Evolutionary conservation across 2,113 vertebrate species (phyloP).

Genomic region (Antennarius striatus): DNA sequence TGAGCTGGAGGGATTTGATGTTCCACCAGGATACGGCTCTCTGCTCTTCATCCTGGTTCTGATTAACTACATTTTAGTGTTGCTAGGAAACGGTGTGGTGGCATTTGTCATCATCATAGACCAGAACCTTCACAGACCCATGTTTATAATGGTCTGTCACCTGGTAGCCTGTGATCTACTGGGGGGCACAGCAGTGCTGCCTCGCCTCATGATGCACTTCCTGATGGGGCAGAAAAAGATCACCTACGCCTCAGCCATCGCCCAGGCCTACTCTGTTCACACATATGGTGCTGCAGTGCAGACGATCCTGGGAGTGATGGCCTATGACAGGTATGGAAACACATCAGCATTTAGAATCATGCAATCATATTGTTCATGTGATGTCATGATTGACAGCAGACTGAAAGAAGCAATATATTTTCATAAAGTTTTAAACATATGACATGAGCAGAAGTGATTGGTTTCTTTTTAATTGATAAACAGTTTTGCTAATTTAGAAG

Average conservation of each 20-base stretch:
- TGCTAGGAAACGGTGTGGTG: slow-evolving; percentile 48
- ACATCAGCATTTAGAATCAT: too few species aligned
- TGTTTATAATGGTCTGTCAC: slow-evolving; percentile 51
- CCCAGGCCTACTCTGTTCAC: slow-evolving; percentile 60
- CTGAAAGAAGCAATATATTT: too few species aligned
- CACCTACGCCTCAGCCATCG: slow-evolving; percentile 37
- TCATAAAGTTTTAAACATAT: too few species aligned
- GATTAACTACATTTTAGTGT: slow-evolving; percentile 34
- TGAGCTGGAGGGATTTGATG: slow-evolving; percentile 58
- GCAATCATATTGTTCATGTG: too few species aligned
- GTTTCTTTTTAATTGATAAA: too few species aligned
- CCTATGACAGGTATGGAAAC: slow-evolving; percentile 64
- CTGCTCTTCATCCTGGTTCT: slow-evolving; percentile 58
- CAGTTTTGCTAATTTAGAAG: too few species aligned
- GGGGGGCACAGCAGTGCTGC: slow-evolving; percentile 51
- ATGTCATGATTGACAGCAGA: too few species aligned
- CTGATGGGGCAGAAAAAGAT: slow-evolving; percentile 14
- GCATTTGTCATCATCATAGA: too few species aligned
- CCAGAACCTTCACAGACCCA: too few species aligned
- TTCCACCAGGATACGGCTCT: slow-evolving; percentile 32
- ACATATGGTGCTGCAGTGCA: slow-evolving; percentile 42
- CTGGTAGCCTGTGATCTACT: slow-evolving; percentile 59
- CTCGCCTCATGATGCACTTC: slow-evolving; percentile 61
- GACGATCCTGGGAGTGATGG: slow-evolving; percentile 20
- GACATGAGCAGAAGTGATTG: too few species aligned